Percentiles rank a stretch among this genome's conserved stretches.
These are phyloP conservation scores for Eurytoma adleriae DNA, from an alignment of 2,888 invertebrate genomes.

Conservation along the genomic window DNA sequence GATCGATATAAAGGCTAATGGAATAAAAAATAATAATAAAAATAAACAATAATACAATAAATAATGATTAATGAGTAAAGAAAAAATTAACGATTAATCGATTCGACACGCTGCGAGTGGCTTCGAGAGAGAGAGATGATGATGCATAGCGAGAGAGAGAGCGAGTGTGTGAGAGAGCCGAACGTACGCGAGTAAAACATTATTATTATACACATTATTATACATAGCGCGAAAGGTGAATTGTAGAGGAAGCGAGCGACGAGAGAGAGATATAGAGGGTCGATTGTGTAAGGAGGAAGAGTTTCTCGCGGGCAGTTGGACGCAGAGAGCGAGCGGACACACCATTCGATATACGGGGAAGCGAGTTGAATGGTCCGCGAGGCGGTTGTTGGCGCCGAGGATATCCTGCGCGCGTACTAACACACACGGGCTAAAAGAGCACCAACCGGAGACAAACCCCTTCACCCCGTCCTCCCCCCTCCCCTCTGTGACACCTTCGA, in stretches of 20 bases:
- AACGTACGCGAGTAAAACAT: slow-evolving; percentile 28
- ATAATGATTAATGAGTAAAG: slow-evolving; percentile 54
- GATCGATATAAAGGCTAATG: slow-evolving; percentile 55
- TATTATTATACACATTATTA: slow-evolving; percentile 53
- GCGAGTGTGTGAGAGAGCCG: neutral
- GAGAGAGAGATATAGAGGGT: neutral
- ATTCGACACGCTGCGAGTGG: slow-evolving; percentile 21
- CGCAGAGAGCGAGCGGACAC: no score
- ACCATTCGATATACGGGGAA: no score
- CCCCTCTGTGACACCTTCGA: no score
- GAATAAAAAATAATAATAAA: slow-evolving; percentile 46
- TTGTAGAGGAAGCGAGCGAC: slow-evolving; percentile 23
- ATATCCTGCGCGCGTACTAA: no score
- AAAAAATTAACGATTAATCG: slow-evolving; percentile 44
- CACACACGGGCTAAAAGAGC: no score
- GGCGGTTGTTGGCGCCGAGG: no score
- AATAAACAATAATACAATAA: slow-evolving; percentile 58
- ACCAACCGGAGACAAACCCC: no score
- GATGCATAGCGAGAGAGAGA: slow-evolving; percentile 8
- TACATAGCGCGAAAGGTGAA: slow-evolving; percentile 38
- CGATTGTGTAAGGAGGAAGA: neutral
- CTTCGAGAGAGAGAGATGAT: slow-evolving; percentile 11
- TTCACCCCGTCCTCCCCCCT: no score
- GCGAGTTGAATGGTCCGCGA: no score
- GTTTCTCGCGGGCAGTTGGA: no score